Percentiles rank a stretch among this genome's conserved stretches.
Evolutionary conservation across 2,888 invertebrate genomes (phyloP).

Genomic region (Macaria liturata): DNA sequence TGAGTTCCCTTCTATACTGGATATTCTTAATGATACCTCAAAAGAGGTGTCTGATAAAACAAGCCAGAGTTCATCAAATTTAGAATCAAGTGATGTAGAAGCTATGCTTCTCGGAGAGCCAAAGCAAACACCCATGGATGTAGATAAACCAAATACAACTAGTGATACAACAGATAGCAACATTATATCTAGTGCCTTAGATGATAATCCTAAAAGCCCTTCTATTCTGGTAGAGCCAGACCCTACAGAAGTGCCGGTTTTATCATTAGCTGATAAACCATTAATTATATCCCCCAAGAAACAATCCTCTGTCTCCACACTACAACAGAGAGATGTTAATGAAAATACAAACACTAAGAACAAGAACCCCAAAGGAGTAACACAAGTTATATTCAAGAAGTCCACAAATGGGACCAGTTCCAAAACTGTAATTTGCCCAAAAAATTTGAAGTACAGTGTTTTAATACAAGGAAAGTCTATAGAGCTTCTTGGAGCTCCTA

Average conservation of each 20-base stretch:
- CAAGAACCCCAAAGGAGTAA: conserved; percentile 41
- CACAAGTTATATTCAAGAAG: conserved; percentile 72
- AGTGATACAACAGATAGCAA: conserved; percentile 37
- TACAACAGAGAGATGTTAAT: conserved; percentile 35
- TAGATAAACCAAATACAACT: conserved; percentile 54
- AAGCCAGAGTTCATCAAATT: conserved; percentile 49
- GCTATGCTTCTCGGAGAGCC: conserved; percentile 72
- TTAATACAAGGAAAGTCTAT: conserved; percentile 69
- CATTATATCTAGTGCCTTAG: conserved; percentile 31
- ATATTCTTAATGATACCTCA: conserved; percentile 67
- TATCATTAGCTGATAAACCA: conserved; percentile 24
- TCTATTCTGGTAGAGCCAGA: conserved; percentile 69
- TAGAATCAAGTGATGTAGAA: conserved; percentile 75
- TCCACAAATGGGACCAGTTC: conserved; percentile 57
- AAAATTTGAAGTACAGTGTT: conserved; percentile 71
- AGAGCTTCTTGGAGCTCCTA: conserved; percentile 77
- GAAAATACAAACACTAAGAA: conserved; percentile 36
- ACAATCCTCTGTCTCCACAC: background rate
- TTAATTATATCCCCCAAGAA: conserved; percentile 5
- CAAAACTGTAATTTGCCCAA: conserved; percentile 71
- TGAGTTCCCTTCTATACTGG: conserved; percentile 80
- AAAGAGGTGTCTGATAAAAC: conserved; percentile 43
- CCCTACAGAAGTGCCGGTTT: conserved; percentile 24
- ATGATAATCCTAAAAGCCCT: conserved; percentile 64
- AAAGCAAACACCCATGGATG: conserved; percentile 56